phyloP scores from a whole-genome alignment of 2,113 vertebrate genomes.

The Thinocorus orbignyianus region DNA sequence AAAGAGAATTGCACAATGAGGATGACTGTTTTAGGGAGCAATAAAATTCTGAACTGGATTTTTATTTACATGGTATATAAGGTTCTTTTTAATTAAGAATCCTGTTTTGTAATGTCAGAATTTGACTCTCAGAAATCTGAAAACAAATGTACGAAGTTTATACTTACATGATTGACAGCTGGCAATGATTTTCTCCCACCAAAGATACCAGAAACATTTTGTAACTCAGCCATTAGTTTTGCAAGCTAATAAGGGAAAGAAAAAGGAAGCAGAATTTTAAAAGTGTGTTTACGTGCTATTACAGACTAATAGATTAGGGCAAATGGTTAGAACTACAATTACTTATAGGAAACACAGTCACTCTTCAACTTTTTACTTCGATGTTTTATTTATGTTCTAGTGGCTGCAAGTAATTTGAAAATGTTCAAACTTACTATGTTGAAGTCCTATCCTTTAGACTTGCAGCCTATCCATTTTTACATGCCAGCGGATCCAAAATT shows the following conservation, averaged over 20 bases:
- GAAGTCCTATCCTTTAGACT: background rate
- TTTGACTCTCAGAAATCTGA: background rate
- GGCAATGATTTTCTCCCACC: conserved; percentile 72
- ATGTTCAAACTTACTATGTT: background rate
- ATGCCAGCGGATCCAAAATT: background rate
- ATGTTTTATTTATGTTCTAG: background rate
- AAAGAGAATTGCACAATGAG: background rate
- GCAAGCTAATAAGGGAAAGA: conserved; percentile 82
- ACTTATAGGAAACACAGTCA: background rate
- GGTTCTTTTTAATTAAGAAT: background rate
- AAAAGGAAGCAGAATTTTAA: conserved; percentile 7
- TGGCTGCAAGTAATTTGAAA: background rate
- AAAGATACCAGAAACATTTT: conserved; percentile 86
- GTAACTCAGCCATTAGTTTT: conserved; percentile 94
- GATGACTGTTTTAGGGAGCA: background rate
- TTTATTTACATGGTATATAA: background rate
- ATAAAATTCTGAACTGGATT: background rate
- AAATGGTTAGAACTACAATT: conserved; percentile 28
- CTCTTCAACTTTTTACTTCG: background rate
- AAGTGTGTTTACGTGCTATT: background rate
- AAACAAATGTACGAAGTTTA: background rate
- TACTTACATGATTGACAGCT: conserved; percentile 75
- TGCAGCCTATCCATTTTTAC: background rate
- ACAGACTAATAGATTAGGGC: background rate
- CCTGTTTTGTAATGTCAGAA: background rate